Evolutionary conservation across 2,888 invertebrate genomes (phyloP), one percentile per base, ranked within the genome.

Genomic region (Heliconius charithonia): DNA sequence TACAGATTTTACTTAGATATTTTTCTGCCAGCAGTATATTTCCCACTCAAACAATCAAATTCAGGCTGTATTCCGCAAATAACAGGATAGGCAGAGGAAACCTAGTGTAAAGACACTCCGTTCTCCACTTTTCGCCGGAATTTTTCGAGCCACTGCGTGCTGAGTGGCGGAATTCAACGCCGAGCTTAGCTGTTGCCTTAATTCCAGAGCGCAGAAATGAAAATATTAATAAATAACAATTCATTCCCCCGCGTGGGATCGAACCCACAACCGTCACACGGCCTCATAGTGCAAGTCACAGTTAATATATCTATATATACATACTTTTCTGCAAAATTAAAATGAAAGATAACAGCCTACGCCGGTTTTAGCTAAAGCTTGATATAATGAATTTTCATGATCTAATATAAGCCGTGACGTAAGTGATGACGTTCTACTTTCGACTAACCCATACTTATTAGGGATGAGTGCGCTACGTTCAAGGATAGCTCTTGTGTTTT

Each of bases 391-490:
- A 73, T 77, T 73, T 77, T 77, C 73, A 77, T 77, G 65, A 72
- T 41, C n/a, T 25, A 62, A 16, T 51, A 66, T 41, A 29, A 66
- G 41, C 62, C 4, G 71, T 83, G 83, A 83, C 84, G 83, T 81
- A 82, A 81, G 79, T 41, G 75, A 71, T 84, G 84, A 84, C 84
- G 82, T 83, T 83, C 73, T 10, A 63, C 25, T 62, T 22, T 41
- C 25, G 63, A 59, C 77, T 72, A 72, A 65, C 79, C 73, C 75
- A 66, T 27, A 25, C 25, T 63, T 37, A 41, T 41, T 37, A 74
- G 41, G 67, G 62, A 22, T 63, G 41, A 62, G 37, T 37, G 59
- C 27, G 19, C 56, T 72, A 29, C 62, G 37, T 73, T 63, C 41
- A 37, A 74, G 41, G 62, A 37, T 16, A 73, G n/a, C 41, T 73